A percentile compares a stretch with the other conserved stretches of the same genome.
Evolutionary conservation across 2,888 invertebrate genomes (phyloP).

Genomic region (Archaeoteleia sp.): DNA sequence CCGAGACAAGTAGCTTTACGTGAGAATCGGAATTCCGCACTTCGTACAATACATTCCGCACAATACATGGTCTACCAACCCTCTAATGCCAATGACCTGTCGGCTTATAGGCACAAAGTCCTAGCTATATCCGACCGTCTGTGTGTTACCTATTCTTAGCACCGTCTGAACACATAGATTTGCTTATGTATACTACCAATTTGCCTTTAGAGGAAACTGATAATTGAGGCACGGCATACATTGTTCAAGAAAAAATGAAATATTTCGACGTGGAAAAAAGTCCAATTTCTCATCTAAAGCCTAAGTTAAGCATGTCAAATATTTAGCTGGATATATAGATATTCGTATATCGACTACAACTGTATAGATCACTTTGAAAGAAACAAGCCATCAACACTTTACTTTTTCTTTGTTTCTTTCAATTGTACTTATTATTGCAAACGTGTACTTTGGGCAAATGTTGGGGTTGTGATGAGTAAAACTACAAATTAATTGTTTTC

Average conservation of each 20-base stretch:
- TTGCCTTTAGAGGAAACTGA: constrained; percentile 35
- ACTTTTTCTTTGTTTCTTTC: too few species aligned
- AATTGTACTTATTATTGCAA: too few species aligned
- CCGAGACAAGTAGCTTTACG: constrained; percentile 5
- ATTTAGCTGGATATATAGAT: too few species aligned
- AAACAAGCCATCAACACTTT: too few species aligned
- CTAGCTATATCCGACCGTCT: constrained; percentile 70
- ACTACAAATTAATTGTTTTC: too few species aligned
- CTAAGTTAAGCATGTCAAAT: too few species aligned
- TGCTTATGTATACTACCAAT: constrained; percentile 53
- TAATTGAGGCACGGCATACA: constrained; percentile 42
- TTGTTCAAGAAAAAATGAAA: constrained; percentile 18
- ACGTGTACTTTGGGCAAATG: too few species aligned
- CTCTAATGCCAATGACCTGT: constrained; percentile 73
- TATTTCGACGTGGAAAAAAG: constrained; percentile 25
- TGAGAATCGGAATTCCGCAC: constrained; percentile 38
- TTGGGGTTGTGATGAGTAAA: too few species aligned
- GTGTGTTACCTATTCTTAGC: constrained; percentile 72
- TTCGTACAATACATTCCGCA: too few species aligned
- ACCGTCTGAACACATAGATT: constrained; percentile 54
- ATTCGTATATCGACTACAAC: too few species aligned
- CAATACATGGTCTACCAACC: constrained; percentile 67
- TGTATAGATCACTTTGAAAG: too few species aligned
- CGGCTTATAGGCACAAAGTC: constrained; percentile 72
- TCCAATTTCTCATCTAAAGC: too few species aligned